phyloP scores from a whole-genome alignment of 2,113 vertebrate genomes.

The Sclerurus mexicanus region DNA sequence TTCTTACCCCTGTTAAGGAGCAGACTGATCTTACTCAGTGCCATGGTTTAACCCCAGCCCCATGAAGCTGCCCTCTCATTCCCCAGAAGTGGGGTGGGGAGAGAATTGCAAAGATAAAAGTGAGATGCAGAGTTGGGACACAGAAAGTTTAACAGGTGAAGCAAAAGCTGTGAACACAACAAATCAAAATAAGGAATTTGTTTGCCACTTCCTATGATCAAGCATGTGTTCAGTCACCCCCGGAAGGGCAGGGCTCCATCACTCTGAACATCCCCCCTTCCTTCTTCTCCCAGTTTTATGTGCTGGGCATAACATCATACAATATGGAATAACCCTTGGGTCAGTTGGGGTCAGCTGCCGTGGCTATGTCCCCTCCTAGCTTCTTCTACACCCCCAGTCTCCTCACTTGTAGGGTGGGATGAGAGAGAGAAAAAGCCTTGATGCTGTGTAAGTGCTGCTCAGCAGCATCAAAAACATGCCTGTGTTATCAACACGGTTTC shows the following conservation, averaged over 20 bases:
- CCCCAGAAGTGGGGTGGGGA: too few species aligned
- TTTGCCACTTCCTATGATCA: not conserved
- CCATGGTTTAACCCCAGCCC: not conserved
- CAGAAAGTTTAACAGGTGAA: not conserved
- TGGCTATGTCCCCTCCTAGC: not conserved
- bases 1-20: not conserved
- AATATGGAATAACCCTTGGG: not conserved
- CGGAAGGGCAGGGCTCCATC: not conserved
- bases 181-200: not conserved
- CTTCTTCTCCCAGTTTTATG: not conserved
- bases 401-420: not conserved
- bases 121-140: not conserved
- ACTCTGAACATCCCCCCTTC: accelerated
- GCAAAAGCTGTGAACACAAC: not conserved
- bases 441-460: not conserved
- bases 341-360: not conserved
- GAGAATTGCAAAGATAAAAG: not conserved
- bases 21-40: not conserved
- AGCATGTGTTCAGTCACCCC: not conserved
- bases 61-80: not conserved
- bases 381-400: not conserved
- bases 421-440: not conserved
- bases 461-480: not conserved
- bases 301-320: not conserved
- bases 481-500: not conserved